These are phyloP conservation scores for Sitta carolinensis DNA, from an alignment of 2,797 vertebrate genomes.

Conservation along the genomic window DNA sequence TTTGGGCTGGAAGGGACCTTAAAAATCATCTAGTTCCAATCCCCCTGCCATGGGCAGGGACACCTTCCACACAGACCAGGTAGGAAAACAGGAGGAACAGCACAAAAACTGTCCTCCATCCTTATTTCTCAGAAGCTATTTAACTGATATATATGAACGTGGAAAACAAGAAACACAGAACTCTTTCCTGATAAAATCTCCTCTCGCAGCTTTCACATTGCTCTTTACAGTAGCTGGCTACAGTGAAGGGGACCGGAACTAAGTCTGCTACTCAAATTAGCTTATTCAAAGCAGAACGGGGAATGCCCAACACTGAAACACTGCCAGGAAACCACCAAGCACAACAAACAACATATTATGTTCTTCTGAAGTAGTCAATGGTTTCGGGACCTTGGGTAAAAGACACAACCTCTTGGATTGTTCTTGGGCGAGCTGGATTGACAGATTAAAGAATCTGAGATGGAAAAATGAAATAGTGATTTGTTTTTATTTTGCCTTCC, in stretches of 20 bases:
- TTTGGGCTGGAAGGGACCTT: neutral
- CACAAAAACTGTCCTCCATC: neutral
- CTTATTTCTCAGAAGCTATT: neutral
- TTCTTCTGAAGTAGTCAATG: slow-evolving; percentile 5
- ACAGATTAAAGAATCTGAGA: neutral
- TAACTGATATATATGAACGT: neutral
- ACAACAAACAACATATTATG: slow-evolving; percentile 27
- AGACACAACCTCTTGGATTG: neutral
- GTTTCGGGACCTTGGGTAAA: neutral
- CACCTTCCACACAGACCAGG: neutral
- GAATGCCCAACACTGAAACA: slow-evolving; percentile 44
- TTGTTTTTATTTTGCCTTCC: neutral
- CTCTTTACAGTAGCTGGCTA: slow-evolving; percentile 3
- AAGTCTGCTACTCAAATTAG: slow-evolving; percentile 26
- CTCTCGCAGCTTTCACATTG: neutral
- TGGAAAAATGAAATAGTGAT: neutral
- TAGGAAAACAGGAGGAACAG: neutral
- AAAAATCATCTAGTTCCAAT: neutral
- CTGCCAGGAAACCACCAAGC: slow-evolving; percentile 51
- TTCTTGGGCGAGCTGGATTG: neutral
- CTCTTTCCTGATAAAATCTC: neutral
- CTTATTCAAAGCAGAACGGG: slow-evolving; percentile 50
- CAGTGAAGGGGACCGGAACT: neutral
- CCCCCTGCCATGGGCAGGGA: neutral
- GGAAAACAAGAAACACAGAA: neutral